A percentile compares a stretch with the other conserved stretches of the same genome.
phyloP scores from a whole-genome alignment of 2,113 vertebrate species.

The Halichoeres trimaculatus region DNA sequence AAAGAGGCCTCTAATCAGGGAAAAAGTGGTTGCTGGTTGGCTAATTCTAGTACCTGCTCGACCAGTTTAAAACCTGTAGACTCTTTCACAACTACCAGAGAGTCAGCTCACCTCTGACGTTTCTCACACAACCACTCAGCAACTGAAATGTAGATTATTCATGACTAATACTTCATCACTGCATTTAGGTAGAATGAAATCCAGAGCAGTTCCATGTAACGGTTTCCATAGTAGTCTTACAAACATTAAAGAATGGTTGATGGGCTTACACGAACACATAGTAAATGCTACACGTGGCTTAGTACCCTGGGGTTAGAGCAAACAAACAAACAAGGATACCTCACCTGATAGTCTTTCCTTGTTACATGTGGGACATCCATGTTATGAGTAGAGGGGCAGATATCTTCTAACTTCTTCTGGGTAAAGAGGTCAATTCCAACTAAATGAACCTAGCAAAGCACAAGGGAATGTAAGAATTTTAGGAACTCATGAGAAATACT shows the following conservation, averaged over 20 bases:
- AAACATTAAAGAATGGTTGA: too few relatives aligned
- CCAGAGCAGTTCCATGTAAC: background rate
- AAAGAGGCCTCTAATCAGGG: background rate
- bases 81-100: background rate
- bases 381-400: constrained; percentile 96
- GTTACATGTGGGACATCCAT: constrained; percentile 94
- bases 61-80: constrained; percentile 29
- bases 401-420: constrained; percentile 93
- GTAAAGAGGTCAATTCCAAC: constrained; percentile 94
- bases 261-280: too few relatives aligned
- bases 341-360: constrained; percentile 92
- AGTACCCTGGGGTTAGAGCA: background rate
- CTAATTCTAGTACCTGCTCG: constrained; percentile 20
- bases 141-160: background rate
- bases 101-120: constrained; percentile 1
- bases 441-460: constrained; percentile 88
- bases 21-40: background rate
- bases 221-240: too few relatives aligned
- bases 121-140: background rate
- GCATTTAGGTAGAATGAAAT: background rate
- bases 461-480: background rate
- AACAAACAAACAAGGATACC: constrained; percentile 8
- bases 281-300: too few relatives aligned
- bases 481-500: background rate
- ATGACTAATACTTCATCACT: background rate